Evolutionary conservation across 2,888 invertebrate genomes (phyloP).

Genomic region (Caenorhabditis wallacei): DNA sequence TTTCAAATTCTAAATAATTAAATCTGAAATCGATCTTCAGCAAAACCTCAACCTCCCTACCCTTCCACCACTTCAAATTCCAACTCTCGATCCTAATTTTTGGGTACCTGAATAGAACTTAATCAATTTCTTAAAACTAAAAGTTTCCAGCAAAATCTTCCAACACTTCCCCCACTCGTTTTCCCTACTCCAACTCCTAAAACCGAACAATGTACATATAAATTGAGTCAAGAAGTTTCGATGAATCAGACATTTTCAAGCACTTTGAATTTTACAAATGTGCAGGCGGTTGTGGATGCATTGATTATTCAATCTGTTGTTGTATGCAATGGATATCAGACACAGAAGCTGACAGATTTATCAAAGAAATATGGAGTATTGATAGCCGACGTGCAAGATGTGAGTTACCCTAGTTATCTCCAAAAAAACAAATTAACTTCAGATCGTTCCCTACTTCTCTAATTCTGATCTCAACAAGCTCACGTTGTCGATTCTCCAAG

Average conservation of each 20-base stretch:
- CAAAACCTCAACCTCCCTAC: slow-evolving; percentile 22
- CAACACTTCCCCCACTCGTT: slow-evolving; percentile 51
- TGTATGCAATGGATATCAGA: slow-evolving; percentile 38
- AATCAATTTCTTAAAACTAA: neutral
- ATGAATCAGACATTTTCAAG: slow-evolving; percentile 31
- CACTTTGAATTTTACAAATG: slow-evolving; percentile 50
- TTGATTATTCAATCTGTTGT: slow-evolving; percentile 5
- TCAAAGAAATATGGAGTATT: slow-evolving; percentile 32
- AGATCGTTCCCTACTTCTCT: slow-evolving; percentile 35
- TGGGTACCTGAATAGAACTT: slow-evolving; percentile 16
- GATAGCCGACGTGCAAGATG: slow-evolving; percentile 26
- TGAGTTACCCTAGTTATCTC: neutral
- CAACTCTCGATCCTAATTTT: slow-evolving; percentile 45
- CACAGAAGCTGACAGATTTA: slow-evolving; percentile 37
- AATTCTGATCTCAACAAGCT: slow-evolving; percentile 26
- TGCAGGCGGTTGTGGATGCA: slow-evolving; percentile 15
- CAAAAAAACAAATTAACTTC: slow-evolving; percentile 13
- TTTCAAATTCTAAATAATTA: neutral
- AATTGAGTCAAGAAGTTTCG: slow-evolving; percentile 36
- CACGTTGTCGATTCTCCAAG: slow-evolving; percentile 25
- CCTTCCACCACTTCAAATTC: slow-evolving; percentile 37
- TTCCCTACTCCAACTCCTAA: slow-evolving; percentile 42
- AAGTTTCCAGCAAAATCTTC: slow-evolving; percentile 56
- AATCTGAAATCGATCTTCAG: no score
- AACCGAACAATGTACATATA: slow-evolving; percentile 48